phyloP scores from a whole-genome alignment of 2,113 vertebrate genomes.

The Chlorodrepanis virens region DNA sequence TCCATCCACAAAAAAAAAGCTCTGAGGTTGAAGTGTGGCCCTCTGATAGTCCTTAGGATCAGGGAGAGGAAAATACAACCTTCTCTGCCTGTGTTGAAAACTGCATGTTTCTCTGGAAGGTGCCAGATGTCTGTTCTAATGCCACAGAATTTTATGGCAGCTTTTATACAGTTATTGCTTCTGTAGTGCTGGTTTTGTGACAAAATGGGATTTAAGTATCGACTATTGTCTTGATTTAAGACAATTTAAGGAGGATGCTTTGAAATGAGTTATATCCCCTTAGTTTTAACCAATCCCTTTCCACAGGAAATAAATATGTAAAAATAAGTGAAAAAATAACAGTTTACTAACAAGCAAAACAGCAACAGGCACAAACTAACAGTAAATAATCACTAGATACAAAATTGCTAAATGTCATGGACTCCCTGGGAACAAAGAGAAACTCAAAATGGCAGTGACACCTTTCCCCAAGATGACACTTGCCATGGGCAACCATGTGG shows the following conservation, averaged over 20 bases:
- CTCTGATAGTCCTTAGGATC: not conserved
- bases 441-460: not conserved
- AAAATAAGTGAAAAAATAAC: not conserved
- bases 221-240: not conserved
- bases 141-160: not conserved
- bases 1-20: not conserved
- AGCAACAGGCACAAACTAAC: not conserved
- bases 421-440: not conserved
- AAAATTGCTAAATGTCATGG: not conserved
- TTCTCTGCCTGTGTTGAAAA: not conserved
- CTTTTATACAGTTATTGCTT: not conserved
- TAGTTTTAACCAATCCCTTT: not conserved
- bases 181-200: not conserved
- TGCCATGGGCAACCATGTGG: accelerated
- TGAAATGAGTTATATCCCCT: not conserved
- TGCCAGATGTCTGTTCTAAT: not conserved
- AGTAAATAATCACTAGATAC: not conserved
- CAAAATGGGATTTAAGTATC: not conserved
- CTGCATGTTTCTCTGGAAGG: not conserved
- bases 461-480: not conserved
- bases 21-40: not conserved
- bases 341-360: not conserved
- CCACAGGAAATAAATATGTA: not conserved
- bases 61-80: not conserved
- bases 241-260: not conserved